phyloP scores from a whole-genome alignment of 2,888 invertebrate species.

The Sturmia bella region DNA sequence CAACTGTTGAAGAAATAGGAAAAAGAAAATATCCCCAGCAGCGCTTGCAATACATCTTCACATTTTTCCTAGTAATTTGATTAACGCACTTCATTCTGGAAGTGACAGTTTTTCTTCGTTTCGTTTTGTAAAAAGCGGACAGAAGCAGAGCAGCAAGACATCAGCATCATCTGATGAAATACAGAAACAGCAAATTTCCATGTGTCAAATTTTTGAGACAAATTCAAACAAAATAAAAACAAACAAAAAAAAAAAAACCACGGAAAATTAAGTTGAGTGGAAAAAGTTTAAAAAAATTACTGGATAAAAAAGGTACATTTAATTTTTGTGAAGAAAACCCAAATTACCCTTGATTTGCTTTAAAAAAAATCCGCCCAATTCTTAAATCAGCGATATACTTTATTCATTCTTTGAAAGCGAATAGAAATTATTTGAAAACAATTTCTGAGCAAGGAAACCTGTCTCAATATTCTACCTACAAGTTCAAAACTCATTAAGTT shows the following conservation, averaged over 20 bases:
- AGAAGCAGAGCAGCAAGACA: conserved; percentile 9
- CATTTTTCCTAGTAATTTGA: conserved; percentile 65
- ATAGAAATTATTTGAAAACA: too few relatives aligned
- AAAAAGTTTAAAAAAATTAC: too few relatives aligned
- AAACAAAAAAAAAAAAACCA: background rate
- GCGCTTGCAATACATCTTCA: conserved; percentile 2
- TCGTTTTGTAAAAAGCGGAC: background rate
- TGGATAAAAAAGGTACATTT: too few relatives aligned
- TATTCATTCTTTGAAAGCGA: too few relatives aligned
- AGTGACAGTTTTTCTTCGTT: conserved; percentile 63
- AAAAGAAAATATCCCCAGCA: background rate
- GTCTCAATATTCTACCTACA: too few relatives aligned
- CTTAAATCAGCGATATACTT: too few relatives aligned
- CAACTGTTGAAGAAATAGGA: background rate
- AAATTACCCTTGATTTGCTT: too few relatives aligned
- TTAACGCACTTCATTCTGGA: conserved; percentile 68
- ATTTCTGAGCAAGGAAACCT: too few relatives aligned
- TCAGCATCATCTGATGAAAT: conserved; percentile 13
- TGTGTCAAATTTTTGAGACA: conserved; percentile 36
- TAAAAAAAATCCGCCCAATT: too few relatives aligned
- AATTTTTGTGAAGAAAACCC: too few relatives aligned
- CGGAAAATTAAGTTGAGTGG: too few relatives aligned
- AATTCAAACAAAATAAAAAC: conserved; percentile 25
- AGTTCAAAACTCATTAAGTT: too few relatives aligned
- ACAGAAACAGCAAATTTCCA: conserved; percentile 41